Conservation (phyloP, 2,797 vertebrate species). For the Prunella strophiata region DNA sequence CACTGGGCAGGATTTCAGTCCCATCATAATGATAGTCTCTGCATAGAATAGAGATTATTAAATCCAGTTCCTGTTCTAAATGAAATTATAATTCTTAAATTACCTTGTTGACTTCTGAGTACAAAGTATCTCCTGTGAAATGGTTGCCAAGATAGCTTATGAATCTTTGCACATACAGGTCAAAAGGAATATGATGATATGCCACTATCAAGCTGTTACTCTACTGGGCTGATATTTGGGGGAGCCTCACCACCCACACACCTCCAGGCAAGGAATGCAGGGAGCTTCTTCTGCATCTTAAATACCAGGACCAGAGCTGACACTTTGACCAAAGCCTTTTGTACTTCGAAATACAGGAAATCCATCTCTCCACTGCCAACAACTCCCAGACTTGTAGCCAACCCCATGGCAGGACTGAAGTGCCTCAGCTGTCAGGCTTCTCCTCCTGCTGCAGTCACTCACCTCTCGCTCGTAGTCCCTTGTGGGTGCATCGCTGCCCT, state of each 20-base stretch:
- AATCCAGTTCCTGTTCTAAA: neutral
- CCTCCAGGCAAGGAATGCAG: neutral
- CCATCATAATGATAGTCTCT: neutral
- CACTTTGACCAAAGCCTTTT: neutral
- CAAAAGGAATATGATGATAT: neutral
- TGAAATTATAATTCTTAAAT: neutral
- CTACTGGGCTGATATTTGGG: too few relatives aligned
- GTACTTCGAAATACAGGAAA: neutral
- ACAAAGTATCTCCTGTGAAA: neutral
- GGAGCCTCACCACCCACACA: fast-evolving
- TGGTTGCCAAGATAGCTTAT: neutral
- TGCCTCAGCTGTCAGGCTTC: neutral
- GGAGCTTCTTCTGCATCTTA: neutral
- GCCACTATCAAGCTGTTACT: neutral
- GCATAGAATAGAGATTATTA: neutral
- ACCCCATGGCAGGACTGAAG: neutral
- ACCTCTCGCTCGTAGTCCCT: slow-evolving; percentile 97
- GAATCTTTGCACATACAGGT: neutral
- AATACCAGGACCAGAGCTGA: neutral
- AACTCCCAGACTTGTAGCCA: neutral
- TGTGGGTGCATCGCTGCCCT: slow-evolving; percentile 86
- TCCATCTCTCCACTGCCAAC: fast-evolving
- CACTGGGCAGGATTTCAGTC: neutral
- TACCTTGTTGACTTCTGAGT: neutral
- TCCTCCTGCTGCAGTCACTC: neutral